Evolutionary conservation across 2,888 invertebrate genomes (phyloP), one percentile per base, ranked within the genome.

Genomic region (Galerucella pusilla): DNA sequence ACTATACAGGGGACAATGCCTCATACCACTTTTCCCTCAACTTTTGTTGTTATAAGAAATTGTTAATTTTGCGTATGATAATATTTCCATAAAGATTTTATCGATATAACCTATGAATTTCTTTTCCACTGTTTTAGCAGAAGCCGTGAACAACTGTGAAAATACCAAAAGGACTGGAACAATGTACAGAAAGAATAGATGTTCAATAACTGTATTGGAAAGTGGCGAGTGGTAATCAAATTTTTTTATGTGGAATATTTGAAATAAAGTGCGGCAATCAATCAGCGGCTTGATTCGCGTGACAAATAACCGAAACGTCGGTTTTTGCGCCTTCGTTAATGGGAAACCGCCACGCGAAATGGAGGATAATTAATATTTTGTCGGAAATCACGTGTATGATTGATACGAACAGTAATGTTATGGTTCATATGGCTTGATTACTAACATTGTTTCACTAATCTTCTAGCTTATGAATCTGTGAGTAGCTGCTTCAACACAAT

Each of bases 291-390:
- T 72, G 72, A 72, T 72, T 72, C 72, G 72, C 72, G 72, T 72
- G 72, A 72, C 72, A 72, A 72, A 72, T 66, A 72, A 72, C 66
- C 72, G 72, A 72, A 72, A 72, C 25, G 66, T 72, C 72, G 72
- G 66, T 72, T 72, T 72, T 72, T 72, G 72, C 72, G 72, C 72
- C 60, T 66, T 66, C 66, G 12, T 52, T 72, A 72, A 72, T 72
- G 66, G 72, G 66, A 54, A 45, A 28, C 49, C 66, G 72, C 64
- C 72, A 72, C 72, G 72, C 72, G 35, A 72, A 72, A 72, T 72
- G 72, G 60, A 66, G 72, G 57, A 67, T 72, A 72, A 72, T 72
- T 72, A 72, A 72, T 72, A 71, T 54, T 72, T 66, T 66, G 65
- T 67, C 66, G 66, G 66, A 66, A 66, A 65, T 61, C 42, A 66